Evolutionary conservation across 1,140 invertebrate genomes (phyloP), one percentile per base, ranked within the genome.

Genomic region (Wiebesia pumilae): DNA sequence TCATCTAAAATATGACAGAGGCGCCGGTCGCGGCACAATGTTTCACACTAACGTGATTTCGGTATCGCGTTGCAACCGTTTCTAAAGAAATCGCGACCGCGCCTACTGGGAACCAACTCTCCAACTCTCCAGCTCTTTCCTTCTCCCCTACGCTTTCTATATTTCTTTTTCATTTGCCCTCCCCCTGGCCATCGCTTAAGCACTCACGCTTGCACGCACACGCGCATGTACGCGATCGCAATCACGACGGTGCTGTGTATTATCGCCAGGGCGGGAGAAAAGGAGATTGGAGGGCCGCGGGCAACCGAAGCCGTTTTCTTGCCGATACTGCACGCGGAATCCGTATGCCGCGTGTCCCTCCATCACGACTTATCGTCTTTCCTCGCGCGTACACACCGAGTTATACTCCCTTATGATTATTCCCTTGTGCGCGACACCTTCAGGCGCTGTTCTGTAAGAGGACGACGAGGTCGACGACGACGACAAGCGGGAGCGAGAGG

Each of bases 361-460:
- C n/a, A n/a, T n/a, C 43, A 54, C 75, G 73, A 19, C 54, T 69
- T 58, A 47, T 79, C 54, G 38, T 78, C 47, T 75, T 83, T 83
- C 65, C 82, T 73, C 82, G 47, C 71, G 47, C 81, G 81, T 71
- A 67, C 79, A 27, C 33, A 12, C 27, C 58, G 58, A 82, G 69
- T 54, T 54, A 12, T 19, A 54, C 16, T 2, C 51, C 81, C 81
- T 82, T 82, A 71, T 82, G 81, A 82, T 83, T 73, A 83, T 73
- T 71, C 47, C 7, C 43, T 21, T 62, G 27, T 27, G 24, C 21
- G 58, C 58, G 24, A 6, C 51, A 65, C 80, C 58, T 40, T 35
- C 6, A 1, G 40, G 67, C 43, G 27, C 69, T 14, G 33, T n/a
- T 51, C 67, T 30, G 67, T 47, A 35, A 7, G 67, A 67, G 51